A percentile compares a stretch with the other conserved stretches of the same genome.
phyloP scores from a whole-genome alignment of 2,113 vertebrate species.

The Charadrius vociferus region DNA sequence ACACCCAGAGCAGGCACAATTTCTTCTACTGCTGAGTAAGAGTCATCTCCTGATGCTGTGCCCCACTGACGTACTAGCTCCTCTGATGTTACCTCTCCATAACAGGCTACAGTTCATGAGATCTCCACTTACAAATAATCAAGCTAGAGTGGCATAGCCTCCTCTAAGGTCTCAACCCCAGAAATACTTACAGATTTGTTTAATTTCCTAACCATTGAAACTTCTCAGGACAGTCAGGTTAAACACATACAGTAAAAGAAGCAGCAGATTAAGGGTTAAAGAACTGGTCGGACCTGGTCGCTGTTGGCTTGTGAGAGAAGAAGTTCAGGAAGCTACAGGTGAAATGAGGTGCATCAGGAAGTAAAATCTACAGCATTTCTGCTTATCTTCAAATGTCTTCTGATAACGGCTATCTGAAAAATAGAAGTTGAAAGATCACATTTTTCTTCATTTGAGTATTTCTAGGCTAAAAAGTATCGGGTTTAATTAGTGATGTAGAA shows the following conservation, averaged over 20 bases:
- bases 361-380: neutral
- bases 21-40: neutral
- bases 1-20: neutral
- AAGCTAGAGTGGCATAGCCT: neutral
- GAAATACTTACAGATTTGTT: neutral
- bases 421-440: neutral
- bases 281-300: neutral
- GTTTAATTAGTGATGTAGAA: slow-evolving; percentile 12
- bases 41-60: neutral
- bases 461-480: neutral
- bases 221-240: neutral
- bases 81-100: neutral
- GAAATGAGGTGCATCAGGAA: neutral
- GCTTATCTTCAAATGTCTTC: neutral
- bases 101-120: neutral
- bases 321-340: neutral
- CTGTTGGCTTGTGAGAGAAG: neutral
- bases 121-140: neutral
- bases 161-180: neutral
- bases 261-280: neutral
- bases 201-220: neutral
- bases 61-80: neutral
- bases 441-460: neutral
- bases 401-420: neutral
- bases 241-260: neutral